A percentile compares a stretch with the other conserved stretches of the same genome.
Conservation (phyloP, 2,797 vertebrate species). For the Chrosomus eos region DNA sequence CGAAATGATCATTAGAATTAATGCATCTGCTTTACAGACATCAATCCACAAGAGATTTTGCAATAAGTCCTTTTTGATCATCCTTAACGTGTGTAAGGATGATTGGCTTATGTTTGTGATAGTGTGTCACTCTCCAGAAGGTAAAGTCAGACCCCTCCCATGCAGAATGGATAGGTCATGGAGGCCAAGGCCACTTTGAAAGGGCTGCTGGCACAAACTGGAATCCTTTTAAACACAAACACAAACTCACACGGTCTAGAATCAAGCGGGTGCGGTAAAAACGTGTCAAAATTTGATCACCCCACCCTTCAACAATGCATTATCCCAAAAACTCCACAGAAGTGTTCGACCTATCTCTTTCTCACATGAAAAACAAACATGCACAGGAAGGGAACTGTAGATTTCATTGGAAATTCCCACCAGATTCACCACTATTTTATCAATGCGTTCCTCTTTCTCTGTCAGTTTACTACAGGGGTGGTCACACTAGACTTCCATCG, state of each 20-base stretch:
- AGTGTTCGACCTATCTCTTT: slow-evolving; percentile 1
- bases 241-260: not conserved
- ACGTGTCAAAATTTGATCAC: slow-evolving; percentile 13
- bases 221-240: not conserved
- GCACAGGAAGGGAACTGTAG: slow-evolving; percentile 18
- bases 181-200: not conserved
- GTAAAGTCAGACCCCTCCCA: slow-evolving; percentile 3
- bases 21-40: slow-evolving; percentile 2
- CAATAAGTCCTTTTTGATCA: not conserved
- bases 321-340: slow-evolving; percentile 17
- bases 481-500: not conserved
- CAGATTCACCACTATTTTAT: slow-evolving; percentile 17
- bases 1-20: not conserved
- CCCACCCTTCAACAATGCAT: slow-evolving; percentile 27
- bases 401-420: slow-evolving; percentile 36
- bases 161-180: not conserved
- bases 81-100: not conserved
- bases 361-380: slow-evolving; percentile 14
- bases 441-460: not conserved
- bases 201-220: slow-evolving; percentile 54
- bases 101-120: slow-evolving; percentile 19
- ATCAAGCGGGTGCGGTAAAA: slow-evolving; percentile 22
- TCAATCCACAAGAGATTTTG: not conserved
- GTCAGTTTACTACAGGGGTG: not conserved
- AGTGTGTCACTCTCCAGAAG: slow-evolving; percentile 61